phyloP scores from a whole-genome alignment of 2,113 vertebrate species.

The Ploceus nigricollis region DNA sequence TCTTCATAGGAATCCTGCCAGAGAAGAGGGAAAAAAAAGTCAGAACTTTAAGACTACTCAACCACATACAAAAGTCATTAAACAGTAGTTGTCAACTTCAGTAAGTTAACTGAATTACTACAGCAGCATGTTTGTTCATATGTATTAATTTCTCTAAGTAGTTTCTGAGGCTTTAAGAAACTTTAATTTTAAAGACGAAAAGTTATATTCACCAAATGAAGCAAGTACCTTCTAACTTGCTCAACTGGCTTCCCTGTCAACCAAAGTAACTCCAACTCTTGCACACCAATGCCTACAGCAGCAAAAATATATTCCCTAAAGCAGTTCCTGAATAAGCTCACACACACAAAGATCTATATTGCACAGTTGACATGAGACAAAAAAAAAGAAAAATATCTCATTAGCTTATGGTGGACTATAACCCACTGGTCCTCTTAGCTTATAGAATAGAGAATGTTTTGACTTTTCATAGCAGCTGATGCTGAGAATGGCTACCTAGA shows the following conservation, averaged over 20 bases:
- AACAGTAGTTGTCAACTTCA: background rate
- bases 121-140: background rate
- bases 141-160: background rate
- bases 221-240: background rate
- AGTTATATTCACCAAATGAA: background rate
- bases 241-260: background rate
- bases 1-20: slow-evolving; percentile 85
- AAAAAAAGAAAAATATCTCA: background rate
- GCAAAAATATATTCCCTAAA: background rate
- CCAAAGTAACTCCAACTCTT: background rate
- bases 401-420: background rate
- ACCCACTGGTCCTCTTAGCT: background rate
- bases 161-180: background rate
- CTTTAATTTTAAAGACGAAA: background rate
- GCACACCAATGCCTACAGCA: background rate
- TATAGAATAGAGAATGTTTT: background rate
- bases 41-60: background rate
- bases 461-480: background rate
- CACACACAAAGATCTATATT: background rate
- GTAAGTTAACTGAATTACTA: background rate
- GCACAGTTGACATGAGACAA: background rate
- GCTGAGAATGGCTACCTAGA: background rate
- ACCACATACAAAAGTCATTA: background rate
- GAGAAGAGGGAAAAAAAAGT: background rate
- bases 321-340: background rate